Evolutionary conservation across 2,797 vertebrate species (phyloP).

Genomic region (Crypturellus tataupa): DNA sequence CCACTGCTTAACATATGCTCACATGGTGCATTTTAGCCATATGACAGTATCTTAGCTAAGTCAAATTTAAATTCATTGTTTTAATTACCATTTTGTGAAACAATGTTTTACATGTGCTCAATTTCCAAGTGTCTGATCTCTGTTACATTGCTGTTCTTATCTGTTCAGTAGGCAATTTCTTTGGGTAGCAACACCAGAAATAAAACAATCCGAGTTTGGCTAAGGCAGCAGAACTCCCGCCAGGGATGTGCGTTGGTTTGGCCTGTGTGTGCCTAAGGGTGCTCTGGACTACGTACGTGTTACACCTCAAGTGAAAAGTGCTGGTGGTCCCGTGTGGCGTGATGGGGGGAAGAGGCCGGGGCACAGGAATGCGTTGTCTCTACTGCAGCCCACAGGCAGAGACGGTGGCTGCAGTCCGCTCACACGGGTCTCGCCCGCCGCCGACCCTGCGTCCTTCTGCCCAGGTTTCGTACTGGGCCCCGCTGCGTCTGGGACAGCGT

Average conservation of each 20-base stretch:
- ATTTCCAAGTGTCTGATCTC: conserved; percentile 67
- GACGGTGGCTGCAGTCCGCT: conserved; percentile 65
- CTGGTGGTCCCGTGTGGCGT: conserved; percentile 48
- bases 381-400: conserved; percentile 74
- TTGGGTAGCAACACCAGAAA: conserved; percentile 47
- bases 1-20: conserved; percentile 24
- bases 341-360: conserved; percentile 47
- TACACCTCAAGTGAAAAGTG: background rate
- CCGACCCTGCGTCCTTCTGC: background rate
- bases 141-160: conserved; percentile 59
- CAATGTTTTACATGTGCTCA: conserved; percentile 44
- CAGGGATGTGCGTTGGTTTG: background rate
- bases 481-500: rapidly evolving
- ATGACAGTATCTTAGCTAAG: conserved; percentile 51
- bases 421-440: background rate
- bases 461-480: background rate
- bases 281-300: background rate
- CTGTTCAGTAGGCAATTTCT: conserved; percentile 65
- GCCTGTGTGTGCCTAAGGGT: conserved; percentile 6
- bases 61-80: conserved; percentile 63
- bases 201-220: conserved; percentile 34
- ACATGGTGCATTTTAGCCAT: conserved; percentile 44
- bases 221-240: conserved; percentile 26
- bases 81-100: conserved; percentile 56
- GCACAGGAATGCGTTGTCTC: conserved; percentile 68